These are phyloP conservation scores for Atherix ibis DNA, from an alignment of 2,888 invertebrate genomes.

Conservation along the genomic window DNA sequence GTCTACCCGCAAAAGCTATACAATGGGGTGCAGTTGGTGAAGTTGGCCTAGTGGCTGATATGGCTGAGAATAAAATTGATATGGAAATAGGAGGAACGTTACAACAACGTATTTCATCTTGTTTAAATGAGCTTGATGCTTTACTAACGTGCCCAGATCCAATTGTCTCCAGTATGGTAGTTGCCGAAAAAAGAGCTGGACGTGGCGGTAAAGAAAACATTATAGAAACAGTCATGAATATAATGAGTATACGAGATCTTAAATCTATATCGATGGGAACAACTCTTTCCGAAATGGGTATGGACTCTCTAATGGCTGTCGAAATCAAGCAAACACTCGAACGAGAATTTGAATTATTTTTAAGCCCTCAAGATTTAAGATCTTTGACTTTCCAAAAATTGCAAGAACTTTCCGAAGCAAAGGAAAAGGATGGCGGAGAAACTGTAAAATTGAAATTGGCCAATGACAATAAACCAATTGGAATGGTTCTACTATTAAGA, in stretches of 20 bases:
- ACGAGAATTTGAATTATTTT: slow-evolving; percentile 70
- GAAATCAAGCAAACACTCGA: slow-evolving; percentile 90
- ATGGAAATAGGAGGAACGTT: slow-evolving; percentile 63
- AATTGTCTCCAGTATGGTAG: slow-evolving; percentile 69
- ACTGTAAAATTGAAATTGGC: slow-evolving; percentile 24
- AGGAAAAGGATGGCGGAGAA: slow-evolving; percentile 19
- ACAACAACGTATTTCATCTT: slow-evolving; percentile 72
- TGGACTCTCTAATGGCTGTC: slow-evolving; percentile 95
- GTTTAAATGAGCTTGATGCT: slow-evolving; percentile 54
- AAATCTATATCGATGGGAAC: slow-evolving; percentile 54
- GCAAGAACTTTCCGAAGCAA: slow-evolving; percentile 23
- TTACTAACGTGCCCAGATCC: slow-evolving; percentile 55
- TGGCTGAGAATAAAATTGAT: slow-evolving; percentile 51
- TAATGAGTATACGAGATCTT: slow-evolving; percentile 49
- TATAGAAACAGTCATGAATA: slow-evolving; percentile 55
- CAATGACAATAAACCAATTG: slow-evolving; percentile 24
- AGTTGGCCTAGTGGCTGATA: slow-evolving; percentile 64
- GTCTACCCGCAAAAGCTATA: slow-evolving; percentile 65
- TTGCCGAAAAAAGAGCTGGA: slow-evolving; percentile 62
- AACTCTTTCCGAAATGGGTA: slow-evolving; percentile 76
- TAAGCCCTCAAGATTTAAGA: slow-evolving; percentile 75
- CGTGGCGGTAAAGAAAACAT: slow-evolving; percentile 46
- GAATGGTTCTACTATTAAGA: slow-evolving; percentile 41
- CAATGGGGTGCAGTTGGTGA: slow-evolving; percentile 93
- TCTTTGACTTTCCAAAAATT: slow-evolving; percentile 49